Base-by-base conservation (phyloP, 2,888 invertebrate genomes). In the Chymomyza fuscimana region DNA sequence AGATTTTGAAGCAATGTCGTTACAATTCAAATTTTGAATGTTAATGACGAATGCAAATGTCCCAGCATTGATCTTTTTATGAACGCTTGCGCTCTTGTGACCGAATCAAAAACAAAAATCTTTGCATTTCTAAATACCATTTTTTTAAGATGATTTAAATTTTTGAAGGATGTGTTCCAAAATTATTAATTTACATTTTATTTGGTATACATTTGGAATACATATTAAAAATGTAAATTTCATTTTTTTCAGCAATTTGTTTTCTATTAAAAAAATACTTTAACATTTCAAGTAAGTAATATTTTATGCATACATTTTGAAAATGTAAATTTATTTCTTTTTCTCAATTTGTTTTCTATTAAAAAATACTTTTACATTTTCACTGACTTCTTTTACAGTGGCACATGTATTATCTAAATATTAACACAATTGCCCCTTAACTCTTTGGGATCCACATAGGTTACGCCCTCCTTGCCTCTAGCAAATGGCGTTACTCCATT, bases 401-500 rank as follows among this genome's bases (percentile, higher is more conserved):
- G 10, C 46, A 22, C 15, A 10, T 9, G 29, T 46, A 46, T 12
- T 46, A 46, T 46, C 40, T 46, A 12, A 46, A 46, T 46, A 40
- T 9, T 12, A 46, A 46, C 40, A 70, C 5, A 84, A 67, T 87
- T 87, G 40, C 81, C 86, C 29, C 84, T 59, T 7, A 86, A 77
- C 15, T 87, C 86, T 63, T 88, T 88, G 5, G 89, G 88, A 15
- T 90, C 89, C 40, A 89, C 87, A 70, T 87, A 90, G 0, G 60
- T 67, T 3, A 81, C 80, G 3, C 92, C 92, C 5, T 78, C 78
- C 19, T 77, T 78, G 5, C 91, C 91, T 65, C 89, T 87, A 10
- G 91, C 91, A 80, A 77, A 92, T 0, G 92, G 92, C 16, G 80
- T 77, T 29, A 80, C 65, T 12, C 90, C 91, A 79, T 92, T 92